Conservation (phyloP, 2,113 vertebrate species). For the Tychaedon coryphoeus region DNA sequence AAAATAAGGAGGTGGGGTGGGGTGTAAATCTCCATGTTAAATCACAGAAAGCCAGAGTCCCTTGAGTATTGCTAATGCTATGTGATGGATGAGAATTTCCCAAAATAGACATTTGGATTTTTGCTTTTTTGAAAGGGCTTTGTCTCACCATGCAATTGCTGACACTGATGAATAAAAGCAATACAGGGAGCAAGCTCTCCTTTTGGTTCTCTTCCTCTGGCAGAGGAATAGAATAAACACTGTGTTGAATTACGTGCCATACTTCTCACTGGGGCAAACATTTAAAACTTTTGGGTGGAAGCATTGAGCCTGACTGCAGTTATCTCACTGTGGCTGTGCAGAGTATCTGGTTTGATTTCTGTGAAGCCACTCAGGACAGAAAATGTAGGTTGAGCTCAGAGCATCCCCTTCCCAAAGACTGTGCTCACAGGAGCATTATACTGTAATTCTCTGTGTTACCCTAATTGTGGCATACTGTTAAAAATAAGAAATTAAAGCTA, state of each 20-base stretch:
- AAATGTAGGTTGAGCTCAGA: not conserved
- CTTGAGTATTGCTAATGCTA: not conserved
- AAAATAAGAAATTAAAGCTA: not conserved
- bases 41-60: not conserved
- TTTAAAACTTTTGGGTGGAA: not conserved
- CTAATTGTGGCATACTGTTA: not conserved
- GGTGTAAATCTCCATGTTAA: not conserved
- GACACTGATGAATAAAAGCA: not conserved
- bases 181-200: not conserved
- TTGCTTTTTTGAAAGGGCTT: not conserved
- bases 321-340: fast-evolving
- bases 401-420: not conserved
- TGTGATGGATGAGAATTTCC: conserved; percentile 19
- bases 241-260: not conserved
- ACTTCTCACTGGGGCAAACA: not conserved
- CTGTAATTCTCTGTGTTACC: fast-evolving
- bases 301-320: not conserved
- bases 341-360: not conserved
- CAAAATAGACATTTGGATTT: not conserved
- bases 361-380: not conserved
- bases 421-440: not conserved
- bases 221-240: not conserved
- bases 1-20: not conserved
- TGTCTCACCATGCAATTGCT: not conserved
- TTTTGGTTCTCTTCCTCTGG: not conserved